Base-by-base conservation (phyloP, 2,888 invertebrate species). In the Lypha dubia region DNA sequence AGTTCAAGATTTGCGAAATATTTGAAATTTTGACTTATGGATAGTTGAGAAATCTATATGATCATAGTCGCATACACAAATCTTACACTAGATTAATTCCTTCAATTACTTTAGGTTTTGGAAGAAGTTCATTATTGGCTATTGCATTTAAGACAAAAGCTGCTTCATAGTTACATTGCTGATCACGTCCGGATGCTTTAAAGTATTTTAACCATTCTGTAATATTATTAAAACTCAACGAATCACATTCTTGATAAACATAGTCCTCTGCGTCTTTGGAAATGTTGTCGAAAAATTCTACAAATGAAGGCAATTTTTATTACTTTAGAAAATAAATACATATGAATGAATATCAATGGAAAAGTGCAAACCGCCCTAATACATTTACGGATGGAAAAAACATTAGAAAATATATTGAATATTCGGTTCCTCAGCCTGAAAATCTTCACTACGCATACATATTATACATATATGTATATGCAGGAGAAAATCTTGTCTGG, bases 161-260 rank as follows among this genome's bases (percentile, higher is more conserved):
- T 5, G 89, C 86, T 51, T 92, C 91, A 73, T 86, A 91, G 53
- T 88, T 84, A 38, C 90, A 89, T 0, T 87, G 77, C 0, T 81
- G 67, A 2, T 88, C 68, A 7, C 88, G 82, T 0, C 87, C 71
- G 7, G 85, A 80, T 0, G 62, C 46, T 73, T 89, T 87, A 58
- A 91, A 85, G 35, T 89, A 79, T 2, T 88, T 79, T 22, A 91
- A 70, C 92, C 91, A 92, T 32, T 88, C 86, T 63, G 88, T 88
- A 1, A 90, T 88, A 71, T 89, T 89, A 35, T 86, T 86, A 22
- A 91, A 88, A 24, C 89, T 88, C 1, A 88, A 76, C 0, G 90
- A 89, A 24, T 88, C 87, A 17, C 88, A 90, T 65, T 91, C 91
- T 20, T 88, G 87, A 15, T 87, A 86, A 0, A 91, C 89, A 68